Conservation (phyloP, 2,797 vertebrate genomes). For the Kryptopterus vitreolus region DNA sequence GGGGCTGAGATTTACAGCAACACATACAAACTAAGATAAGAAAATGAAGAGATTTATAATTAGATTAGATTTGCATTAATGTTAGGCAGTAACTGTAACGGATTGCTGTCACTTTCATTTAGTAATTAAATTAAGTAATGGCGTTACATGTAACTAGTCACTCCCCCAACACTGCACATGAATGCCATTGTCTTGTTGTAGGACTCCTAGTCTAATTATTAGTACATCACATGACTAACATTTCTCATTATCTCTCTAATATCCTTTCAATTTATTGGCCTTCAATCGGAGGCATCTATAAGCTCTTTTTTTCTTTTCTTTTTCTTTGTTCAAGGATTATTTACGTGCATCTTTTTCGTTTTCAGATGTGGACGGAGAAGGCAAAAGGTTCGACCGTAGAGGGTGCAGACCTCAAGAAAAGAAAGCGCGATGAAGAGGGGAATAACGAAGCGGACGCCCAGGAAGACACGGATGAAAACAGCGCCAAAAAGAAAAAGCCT, state of each 20-base stretch:
- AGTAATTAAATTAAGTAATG: too few species aligned
- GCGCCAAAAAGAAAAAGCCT: slow-evolving; percentile 79
- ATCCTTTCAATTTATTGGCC: background rate
- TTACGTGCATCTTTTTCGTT: slow-evolving; percentile 17
- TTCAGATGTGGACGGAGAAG: slow-evolving; percentile 84
- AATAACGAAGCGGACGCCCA: slow-evolving; percentile 53
- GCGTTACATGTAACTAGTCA: too few species aligned
- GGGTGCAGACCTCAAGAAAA: slow-evolving; percentile 79
- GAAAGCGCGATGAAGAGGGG: slow-evolving; percentile 70
- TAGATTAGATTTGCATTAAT: too few species aligned
- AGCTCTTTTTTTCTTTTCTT: background rate
- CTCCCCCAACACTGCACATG: too few species aligned
- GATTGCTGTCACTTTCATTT: too few species aligned
- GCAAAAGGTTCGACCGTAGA: slow-evolving; percentile 72
- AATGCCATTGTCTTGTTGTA: background rate
- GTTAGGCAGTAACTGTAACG: too few species aligned
- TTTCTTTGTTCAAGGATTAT: too few species aligned
- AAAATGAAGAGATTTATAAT: too few species aligned
- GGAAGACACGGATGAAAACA: slow-evolving; percentile 63
- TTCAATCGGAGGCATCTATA: too few species aligned
- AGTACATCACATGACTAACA: background rate
- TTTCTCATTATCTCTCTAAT: background rate
- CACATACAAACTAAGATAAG: background rate
- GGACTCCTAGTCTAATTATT: background rate
- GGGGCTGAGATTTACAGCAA: background rate